A percentile compares a stretch with the other conserved stretches of the same genome.
phyloP scores from a whole-genome alignment of 2,888 invertebrate species.

The Luperina testacea region DNA sequence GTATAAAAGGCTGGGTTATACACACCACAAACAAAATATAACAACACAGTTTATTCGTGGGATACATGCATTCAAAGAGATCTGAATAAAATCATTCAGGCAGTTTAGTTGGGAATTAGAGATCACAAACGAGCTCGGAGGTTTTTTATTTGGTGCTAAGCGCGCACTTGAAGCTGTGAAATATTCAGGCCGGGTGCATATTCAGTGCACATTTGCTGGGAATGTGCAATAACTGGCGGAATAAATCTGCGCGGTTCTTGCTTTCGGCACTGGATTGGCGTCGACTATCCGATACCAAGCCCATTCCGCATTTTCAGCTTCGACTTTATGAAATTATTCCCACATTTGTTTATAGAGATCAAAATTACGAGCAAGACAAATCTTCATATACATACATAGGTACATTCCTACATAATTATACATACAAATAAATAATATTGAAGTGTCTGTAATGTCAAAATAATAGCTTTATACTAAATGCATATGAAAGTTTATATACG shows the following conservation, averaged over 20 bases:
- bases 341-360: constrained; percentile 39
- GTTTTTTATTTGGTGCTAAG: constrained; percentile 61
- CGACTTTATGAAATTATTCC: constrained; percentile 62
- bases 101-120: constrained; percentile 48
- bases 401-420: neutral
- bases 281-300: constrained; percentile 70
- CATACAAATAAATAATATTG: too few species aligned
- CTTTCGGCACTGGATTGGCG: constrained; percentile 72
- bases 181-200: constrained; percentile 74
- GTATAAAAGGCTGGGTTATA: neutral
- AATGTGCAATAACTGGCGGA: constrained; percentile 79
- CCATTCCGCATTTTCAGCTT: constrained; percentile 64
- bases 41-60: neutral
- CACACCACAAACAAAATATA: neutral
- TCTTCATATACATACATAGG: neutral
- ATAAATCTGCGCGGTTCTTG: constrained; percentile 77
- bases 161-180: constrained; percentile 68
- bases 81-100: constrained; percentile 29
- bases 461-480: too few species aligned
- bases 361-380: constrained; percentile 48
- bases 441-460: neutral
- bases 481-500: too few species aligned
- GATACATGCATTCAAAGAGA: constrained; percentile 1
- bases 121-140: constrained; percentile 38
- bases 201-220: constrained; percentile 76